A percentile compares a stretch with the other conserved stretches of the same genome.
These are phyloP conservation scores for Turritopsis rubra DNA, from an alignment of 30 jellyfish, hydroid and myxozoan species.

Conservation along the genomic window DNA sequence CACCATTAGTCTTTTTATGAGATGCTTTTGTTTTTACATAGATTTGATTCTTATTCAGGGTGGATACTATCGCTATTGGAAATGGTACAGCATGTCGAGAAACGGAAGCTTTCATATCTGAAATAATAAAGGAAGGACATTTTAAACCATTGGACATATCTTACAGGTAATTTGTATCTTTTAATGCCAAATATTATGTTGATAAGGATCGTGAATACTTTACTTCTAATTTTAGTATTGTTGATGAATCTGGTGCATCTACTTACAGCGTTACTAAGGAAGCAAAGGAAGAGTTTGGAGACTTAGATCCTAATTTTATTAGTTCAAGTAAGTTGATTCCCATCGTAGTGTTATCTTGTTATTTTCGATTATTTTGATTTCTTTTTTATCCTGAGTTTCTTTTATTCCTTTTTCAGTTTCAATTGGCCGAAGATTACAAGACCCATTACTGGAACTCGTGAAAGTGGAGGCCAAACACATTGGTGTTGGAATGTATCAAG, in stretches of 20 bases:
- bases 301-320: constrained; percentile 59
- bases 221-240: constrained; percentile 49
- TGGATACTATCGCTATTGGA: constrained; percentile 64
- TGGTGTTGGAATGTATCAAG: constrained; percentile 96
- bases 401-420: constrained; percentile 69
- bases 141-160: constrained; percentile 22
- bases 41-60: constrained; percentile 23
- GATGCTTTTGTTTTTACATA: too few relatives aligned
- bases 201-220: neutral
- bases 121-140: constrained; percentile 28
- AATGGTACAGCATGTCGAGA: constrained; percentile 92
- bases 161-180: neutral
- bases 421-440: constrained; percentile 85
- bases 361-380: neutral
- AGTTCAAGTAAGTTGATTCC: constrained; percentile 64
- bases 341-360: neutral
- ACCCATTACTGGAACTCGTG: constrained; percentile 66
- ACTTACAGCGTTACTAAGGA: constrained; percentile 72
- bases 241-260: constrained; percentile 82
- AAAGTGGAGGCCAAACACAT: constrained; percentile 64
- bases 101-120: constrained; percentile 51
- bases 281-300: constrained; percentile 58
- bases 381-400: neutral
- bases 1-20: too few relatives aligned
- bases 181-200: neutral